Evolutionary conservation across 2,888 invertebrate species (phyloP), one percentile per base, ranked within the genome.

Genomic region (Chesias legatella): DNA sequence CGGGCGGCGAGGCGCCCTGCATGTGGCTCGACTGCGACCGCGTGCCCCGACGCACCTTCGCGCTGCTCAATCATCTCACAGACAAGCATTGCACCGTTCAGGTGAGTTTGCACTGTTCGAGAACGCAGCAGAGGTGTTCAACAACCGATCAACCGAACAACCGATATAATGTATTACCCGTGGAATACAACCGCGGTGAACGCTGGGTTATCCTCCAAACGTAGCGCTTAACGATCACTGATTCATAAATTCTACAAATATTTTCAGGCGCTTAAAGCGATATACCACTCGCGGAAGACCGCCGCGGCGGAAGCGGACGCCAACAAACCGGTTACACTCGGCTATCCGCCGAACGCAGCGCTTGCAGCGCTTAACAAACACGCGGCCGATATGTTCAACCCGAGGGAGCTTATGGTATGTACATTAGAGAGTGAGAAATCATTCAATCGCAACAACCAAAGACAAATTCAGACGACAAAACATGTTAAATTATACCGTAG

Each of bases 301-400:
- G 91, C 70, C 1, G 73, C 78, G 0, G 62, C 72, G 0, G 74
- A 90, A 79, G 41, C 90, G 79, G 70, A 90, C 76, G 60, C 90
- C 78, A 54, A 82, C 85, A 68, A 91, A 83, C 58, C 90, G 61
- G 63, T 90, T 62, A 50, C 82, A 0, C 60, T 96, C n/a, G 97
- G 96, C 7, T 98, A 98, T 74, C 96, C 95, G 29, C 95, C 94
- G 3, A 97, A 98, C 73, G 99, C 99, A 7, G 99, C 99, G 1
- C 90, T 97, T 52, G 98, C 98, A 58, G 99, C 99, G 0, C 97
- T 99, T 46, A 95, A 97, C 74, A 92, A 99, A 55, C 99, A 99
- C 76, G 96, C 98, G 6, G 90, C 95, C 10, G 96, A 97, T 58
- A 95, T 94, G 79, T 92, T 96, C 54, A 96, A 96, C 81, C 94